Evolutionary conservation across 2,797 vertebrate genomes (phyloP).

Genomic region (Carcharodon carcharias): DNA sequence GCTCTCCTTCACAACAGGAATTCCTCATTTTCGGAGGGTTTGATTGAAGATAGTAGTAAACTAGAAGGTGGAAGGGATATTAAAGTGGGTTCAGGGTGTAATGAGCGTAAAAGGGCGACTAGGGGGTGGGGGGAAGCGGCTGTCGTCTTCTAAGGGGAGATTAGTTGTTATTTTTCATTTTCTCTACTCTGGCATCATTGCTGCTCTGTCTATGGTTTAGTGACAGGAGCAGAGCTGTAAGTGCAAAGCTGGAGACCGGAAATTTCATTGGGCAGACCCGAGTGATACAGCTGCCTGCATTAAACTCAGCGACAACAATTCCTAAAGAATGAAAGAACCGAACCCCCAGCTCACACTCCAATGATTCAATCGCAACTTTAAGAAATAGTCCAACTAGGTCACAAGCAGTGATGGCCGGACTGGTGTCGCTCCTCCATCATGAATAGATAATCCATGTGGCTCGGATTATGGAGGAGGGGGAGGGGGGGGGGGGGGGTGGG

Average conservation of each 20-base stretch:
- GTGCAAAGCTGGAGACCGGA: background rate
- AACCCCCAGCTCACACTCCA: background rate
- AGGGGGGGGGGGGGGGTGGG: no score
- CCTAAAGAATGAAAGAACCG: background rate
- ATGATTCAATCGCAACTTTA: background rate
- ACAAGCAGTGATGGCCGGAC: no score
- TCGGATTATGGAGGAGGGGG: no score
- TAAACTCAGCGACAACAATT: background rate
- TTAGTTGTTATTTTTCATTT: background rate
- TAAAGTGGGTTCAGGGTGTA: no score
- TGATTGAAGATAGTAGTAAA: background rate
- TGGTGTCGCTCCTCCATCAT: no score
- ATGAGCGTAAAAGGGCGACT: background rate
- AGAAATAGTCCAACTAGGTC: background rate
- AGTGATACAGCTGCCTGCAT: background rate
- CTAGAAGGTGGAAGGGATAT: background rate
- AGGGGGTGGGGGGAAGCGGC: background rate
- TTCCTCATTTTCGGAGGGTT: background rate
- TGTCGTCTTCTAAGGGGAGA: background rate
- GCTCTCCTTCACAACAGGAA: background rate
- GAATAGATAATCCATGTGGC: no score
- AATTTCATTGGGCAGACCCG: background rate
- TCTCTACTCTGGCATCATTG: background rate
- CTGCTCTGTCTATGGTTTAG: background rate
- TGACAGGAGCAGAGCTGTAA: background rate